Base-by-base conservation (phyloP, 2,797 vertebrate species). In the Hipposideros larvatus region DNA sequence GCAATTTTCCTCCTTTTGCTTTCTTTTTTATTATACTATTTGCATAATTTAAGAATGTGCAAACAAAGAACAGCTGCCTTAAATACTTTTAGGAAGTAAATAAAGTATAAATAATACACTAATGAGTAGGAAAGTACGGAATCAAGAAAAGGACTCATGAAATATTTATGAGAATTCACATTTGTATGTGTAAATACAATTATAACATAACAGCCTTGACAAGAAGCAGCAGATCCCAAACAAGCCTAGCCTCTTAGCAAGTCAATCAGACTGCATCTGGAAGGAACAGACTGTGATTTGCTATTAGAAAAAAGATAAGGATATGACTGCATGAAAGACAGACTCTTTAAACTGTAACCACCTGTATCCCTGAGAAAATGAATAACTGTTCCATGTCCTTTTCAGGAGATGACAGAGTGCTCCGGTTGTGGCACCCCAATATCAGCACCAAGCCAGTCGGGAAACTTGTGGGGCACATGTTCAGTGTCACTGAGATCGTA, bases 361-460 rank as follows among this genome's bases (percentile, higher is more conserved):
- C 14, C 18, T 55, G n/a, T 13, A 2, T 63, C 37, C 16, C 66
- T 61, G 65, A 74, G 68, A 73, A 63, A n/a, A 53, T 26, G 6
- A 84, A 3, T 28, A 46, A 84, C 59, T 15, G 43, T 51, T 57
- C n/a, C 22, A 24, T 68, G 11, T 65, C 10, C 2, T 86, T 95
- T 93, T 75, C 77, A 99, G 98, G 98, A 90, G 95, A 96, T 59
- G 98, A 99, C 71, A 99, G 98, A 97, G 82, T 98, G 18, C 98
- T 98, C 93, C 97, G 97, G 71, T n/a, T 99, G 82, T 99, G 98
- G 98, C 98, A 99, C 87, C 98, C 98, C 5, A 94, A 96, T 59
- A 96, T 98, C 96, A 98, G 98, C 95, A 97, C 97, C 15, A 98
- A 98, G 59, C 98, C 98, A 4, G 96, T 97, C 2, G 98, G 98